Evolutionary conservation across 2,888 invertebrate genomes (phyloP), one percentile per base, ranked within the genome.

Genomic region (Philereme transversata): DNA sequence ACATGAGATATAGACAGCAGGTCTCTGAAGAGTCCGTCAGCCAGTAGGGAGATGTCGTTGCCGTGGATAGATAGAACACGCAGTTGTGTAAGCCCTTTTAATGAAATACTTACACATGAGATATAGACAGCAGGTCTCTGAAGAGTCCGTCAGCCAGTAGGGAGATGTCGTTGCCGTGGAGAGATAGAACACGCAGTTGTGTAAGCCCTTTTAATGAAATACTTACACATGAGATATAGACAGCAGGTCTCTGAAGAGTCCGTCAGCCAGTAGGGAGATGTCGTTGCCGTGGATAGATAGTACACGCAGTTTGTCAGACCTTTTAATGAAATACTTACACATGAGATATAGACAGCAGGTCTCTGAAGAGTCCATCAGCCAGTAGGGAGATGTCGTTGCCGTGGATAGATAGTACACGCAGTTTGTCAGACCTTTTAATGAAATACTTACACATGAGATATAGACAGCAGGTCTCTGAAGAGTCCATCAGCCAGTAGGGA

Each of bases 191-290:
- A 45, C 96, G 94, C 91, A 36, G 36, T 7, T 36, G 36, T 36
- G 36, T 36, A 1, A 36, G 36, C 5, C 36, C 36, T 7, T 43
- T n/a, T 43, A n/a, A n/a, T n/a, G n/a, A 5, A 5, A 4, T 34
- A 94, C 97, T 96, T 94, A 99, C 99, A 99, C 96, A 83, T 99
- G 99, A 6, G 98, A 98, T 71, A 99, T 96, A 36, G 98, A 96
- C 76, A 96, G 96, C 52, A 99, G 93, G 81, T 99, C 98, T 60
- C 96, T 94, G 91, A 99, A 99, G 10, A 99, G 96, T 10, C 40
- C 7, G 7, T 40, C 40, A 6, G 40, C 40, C 40, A 40, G 40
- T 6, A 40, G 40, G 6, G 40, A 40, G 40, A 40, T 40, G 2
- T 40, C 2, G 40, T 40, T 40, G 2, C 40, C 40, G 40, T 40